Evolutionary conservation across 2,888 invertebrate genomes (phyloP), one percentile per base, ranked within the genome.

Genomic region (Thera britannica): DNA sequence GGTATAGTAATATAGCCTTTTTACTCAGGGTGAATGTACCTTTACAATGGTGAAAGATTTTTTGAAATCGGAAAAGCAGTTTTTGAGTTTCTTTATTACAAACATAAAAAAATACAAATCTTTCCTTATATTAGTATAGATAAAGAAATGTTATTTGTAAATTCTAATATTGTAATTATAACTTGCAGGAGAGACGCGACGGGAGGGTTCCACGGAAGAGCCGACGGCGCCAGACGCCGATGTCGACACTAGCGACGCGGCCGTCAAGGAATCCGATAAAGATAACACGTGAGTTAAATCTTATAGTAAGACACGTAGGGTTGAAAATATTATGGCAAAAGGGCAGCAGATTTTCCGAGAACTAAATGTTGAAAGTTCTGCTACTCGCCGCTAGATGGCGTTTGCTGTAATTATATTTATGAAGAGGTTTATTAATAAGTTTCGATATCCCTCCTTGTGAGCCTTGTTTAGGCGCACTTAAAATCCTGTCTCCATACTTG

Each of bases 191-290:
- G 93, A 93, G 70, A 83, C 92, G 9, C 81, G 88, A 58, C 82
- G 93, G 41, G 93, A 93, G 74, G 93, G 93, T 2, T 92, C 93
- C 0, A 88, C 88, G 0, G 93, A 93, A 9, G 93, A 93, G 74
- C 86, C 87, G 63, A 78, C 87, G 0, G 87, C 90, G n/a, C 86
- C 88, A 0, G 93, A 91, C 56, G 82, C 83, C 0, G 92, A 92
- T 48, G 79, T 81, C 48, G 93, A 92, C 72, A 79, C 85, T 38
- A 86, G 79, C 68, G 92, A 91, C 72, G 81, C 82, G n/a, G 78
- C 83, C n/a, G 75, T 81, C 65, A 90, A 90, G 79, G 90, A 92
- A 61, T 79, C 86, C 0, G 92, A 91, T 9, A 92, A 90, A 72
- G 92, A 93, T 57, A 87, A 83, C 70, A 90, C 83, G 85, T 75